Evolutionary conservation across 92 coral and sea anemone species (phyloP), one percentile per base, ranked within the genome.

Genomic region (Porites rus): DNA sequence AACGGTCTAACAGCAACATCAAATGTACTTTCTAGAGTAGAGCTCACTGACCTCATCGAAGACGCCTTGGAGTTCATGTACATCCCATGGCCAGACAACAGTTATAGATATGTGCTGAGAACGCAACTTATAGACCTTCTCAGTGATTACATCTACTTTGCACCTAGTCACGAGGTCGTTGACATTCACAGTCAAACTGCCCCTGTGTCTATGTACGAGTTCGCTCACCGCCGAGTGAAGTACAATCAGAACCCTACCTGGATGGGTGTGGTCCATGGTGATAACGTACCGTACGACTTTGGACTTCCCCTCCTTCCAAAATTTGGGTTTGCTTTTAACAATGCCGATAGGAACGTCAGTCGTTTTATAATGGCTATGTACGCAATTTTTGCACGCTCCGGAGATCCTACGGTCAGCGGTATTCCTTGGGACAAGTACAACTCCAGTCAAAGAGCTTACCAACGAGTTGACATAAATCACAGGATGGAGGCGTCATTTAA

Each of bases 401-500:
- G 92, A 11, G 73, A 77, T n/a, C 89, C 89, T 7, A 89, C 92
- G 0, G 92, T 75, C 79, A 75, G 66, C 62, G 93, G 93, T 43
- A 51, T 86, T 50, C 51, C 65, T 8, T 94, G 97, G 97, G 75
- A 54, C 46, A 69, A 78, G 75, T 94, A 82, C 85, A 86, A 92
- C 88, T 59, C 67, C 52, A 72, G 78, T 25, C 52, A 69, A 38
- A 89, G 81, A 54, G 77, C 72, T 12, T 94, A 94, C 62, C 54
- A 92, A 86, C 78, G 74, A 75, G 77, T 92, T 19, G 85, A 94
- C 56, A 74, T 43, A 25, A 73, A 85, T 28, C 92, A 93, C 56
- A 74, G 90, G 88, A 86, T 93, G 86, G 81, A 63, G 25, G 65
- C 58, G 14, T 12, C 83, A 17, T 78, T 78, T 20, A 21, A 24